These are phyloP conservation scores for Rhopalosiphum padi DNA, from an alignment of 1,140 invertebrate genomes.

Conservation along the genomic window DNA sequence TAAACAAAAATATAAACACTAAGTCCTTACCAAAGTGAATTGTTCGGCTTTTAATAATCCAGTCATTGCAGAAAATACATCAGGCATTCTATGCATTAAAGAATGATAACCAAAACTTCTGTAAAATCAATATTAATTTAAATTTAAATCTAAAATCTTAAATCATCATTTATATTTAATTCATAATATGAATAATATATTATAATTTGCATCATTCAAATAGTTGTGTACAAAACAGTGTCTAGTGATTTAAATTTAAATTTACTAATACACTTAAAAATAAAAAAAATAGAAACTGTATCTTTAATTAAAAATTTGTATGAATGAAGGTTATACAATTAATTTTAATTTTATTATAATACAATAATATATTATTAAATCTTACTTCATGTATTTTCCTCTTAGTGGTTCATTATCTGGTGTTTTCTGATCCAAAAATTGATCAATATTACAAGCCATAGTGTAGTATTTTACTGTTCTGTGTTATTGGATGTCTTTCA, in stretches of 20 bases:
- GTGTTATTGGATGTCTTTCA: neutral
- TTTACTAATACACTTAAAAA: neutral
- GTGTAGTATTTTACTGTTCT: neutral
- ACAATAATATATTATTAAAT: neutral
- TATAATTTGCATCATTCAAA: neutral
- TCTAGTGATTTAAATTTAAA: neutral
- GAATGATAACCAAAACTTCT: conserved; percentile 51
- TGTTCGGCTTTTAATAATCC: neutral
- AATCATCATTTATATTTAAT: neutral
- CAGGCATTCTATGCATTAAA: conserved; percentile 5
- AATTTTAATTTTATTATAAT: neutral
- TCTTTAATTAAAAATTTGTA: neutral
- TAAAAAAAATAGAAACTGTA: neutral
- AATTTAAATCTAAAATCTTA: neutral
- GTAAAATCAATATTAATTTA: neutral
- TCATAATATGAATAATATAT: neutral
- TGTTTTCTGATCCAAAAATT: conserved; percentile 23
- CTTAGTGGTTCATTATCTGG: neutral
- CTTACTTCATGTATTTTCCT: conserved; percentile 42
- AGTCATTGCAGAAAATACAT: conserved; percentile 22
- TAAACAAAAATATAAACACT: neutral
- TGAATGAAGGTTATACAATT: neutral
- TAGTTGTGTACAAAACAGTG: neutral
- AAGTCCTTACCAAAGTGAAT: neutral
- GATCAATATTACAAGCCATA: conserved; percentile 4